Evolutionary conservation across 2,113 vertebrate genomes (phyloP).

Genomic region (Alaudala cheleensis): DNA sequence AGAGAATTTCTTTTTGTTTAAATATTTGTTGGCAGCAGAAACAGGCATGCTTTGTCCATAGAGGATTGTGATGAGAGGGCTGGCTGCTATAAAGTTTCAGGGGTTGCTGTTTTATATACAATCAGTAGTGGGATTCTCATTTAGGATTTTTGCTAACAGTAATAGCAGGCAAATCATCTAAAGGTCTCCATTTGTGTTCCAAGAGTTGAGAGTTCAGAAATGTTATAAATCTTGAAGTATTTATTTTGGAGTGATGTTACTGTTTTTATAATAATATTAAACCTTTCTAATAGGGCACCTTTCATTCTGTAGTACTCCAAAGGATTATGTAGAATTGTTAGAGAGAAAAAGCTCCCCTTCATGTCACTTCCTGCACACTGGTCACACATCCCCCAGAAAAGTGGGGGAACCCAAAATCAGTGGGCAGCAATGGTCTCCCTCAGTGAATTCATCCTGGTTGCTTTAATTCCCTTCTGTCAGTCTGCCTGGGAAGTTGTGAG

Average conservation of each 20-base stretch:
- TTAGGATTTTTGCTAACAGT: not conserved
- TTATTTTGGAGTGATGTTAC: not conserved
- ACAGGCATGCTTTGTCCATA: constrained; percentile 7
- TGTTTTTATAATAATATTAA: not conserved
- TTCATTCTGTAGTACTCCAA: not conserved
- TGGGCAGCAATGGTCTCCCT: not conserved
- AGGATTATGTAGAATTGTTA: not conserved
- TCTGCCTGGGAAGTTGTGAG: not conserved
- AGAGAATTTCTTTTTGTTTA: not conserved
- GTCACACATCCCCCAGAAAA: not conserved
- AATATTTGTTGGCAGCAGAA: not conserved
- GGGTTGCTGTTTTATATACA: not conserved
- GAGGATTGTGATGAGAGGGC: constrained; percentile 15
- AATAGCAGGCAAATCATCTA: not conserved
- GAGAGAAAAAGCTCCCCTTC: not conserved
- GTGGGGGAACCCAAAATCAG: not conserved
- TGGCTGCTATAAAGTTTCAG: not conserved
- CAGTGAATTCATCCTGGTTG: not conserved
- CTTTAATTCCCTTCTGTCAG: not conserved
- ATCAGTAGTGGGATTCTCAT: not conserved
- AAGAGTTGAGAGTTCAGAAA: not conserved
- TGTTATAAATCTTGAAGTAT: not conserved
- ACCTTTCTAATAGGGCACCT: not conserved
- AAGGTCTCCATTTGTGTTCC: not conserved
- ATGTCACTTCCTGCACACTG: not conserved